Base-by-base conservation (phyloP, 2,888 invertebrate genomes). In the Scrobipalpa costella region DNA sequence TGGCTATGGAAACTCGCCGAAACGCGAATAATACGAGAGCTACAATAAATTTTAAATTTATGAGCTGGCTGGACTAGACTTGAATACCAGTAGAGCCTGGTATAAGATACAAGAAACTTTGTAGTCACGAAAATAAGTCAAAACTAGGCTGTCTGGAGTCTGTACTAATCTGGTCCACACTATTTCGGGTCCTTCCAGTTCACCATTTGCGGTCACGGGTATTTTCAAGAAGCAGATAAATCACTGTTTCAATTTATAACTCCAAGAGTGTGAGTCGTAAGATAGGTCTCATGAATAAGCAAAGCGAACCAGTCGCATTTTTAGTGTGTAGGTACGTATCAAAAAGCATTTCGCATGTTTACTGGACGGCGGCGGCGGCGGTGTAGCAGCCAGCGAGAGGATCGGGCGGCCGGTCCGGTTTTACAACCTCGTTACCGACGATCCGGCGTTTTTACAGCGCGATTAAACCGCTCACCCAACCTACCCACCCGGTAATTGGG, bases 381-480 rank as follows among this genome's bases (percentile, higher is more conserved):
- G 13, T 80, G 81, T 80, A 74, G 78, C n/a, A 0, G 73, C 76
- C 75, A 73, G 66, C 68, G 75, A 11, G 27, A 81, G 80, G 75
- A 77, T 3, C 21, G 5, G 73, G 76, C 74, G 73, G 65, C 69
- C 75, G 78, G 83, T 80, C 81, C 78, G 75, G 79, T 84, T 88
- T 80, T 88, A 88, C 82, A 74, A 74, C 86, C 85, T 87, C 84
- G 86, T 89, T 88, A 87, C 85, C 77, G 82, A 74, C 82, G 78
- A 77, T 80, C 78, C 80, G 72, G 77, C 78, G 83, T 89, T 89
- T 89, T 90, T 89, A 90, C 84, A 81, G 77, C 84, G 77, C 84
- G 83, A 88, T 87, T 85, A 86, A 84, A 85, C 82, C 80, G 81
- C 79, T 76, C 75, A 76, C 74, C 75, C 80, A 79, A 79, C 81